Evolutionary conservation across 1,140 invertebrate genomes (phyloP).

Genomic region (Drosophila malerkotliana): DNA sequence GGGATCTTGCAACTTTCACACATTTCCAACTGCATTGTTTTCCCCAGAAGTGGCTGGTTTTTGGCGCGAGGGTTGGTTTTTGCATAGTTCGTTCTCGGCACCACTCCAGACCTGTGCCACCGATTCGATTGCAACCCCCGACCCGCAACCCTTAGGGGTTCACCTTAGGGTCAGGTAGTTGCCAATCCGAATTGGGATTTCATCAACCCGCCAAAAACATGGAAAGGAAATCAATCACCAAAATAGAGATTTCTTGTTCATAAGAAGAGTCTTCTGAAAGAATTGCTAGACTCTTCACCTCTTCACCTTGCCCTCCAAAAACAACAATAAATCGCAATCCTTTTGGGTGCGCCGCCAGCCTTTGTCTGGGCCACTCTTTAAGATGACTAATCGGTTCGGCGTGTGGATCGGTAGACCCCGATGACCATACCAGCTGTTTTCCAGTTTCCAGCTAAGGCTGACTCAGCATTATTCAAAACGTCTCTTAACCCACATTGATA

Average conservation of each 20-base stretch:
- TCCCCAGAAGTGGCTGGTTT: conserved; percentile 14
- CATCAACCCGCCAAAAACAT: conserved; percentile 43
- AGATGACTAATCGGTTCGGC: conserved; percentile 56
- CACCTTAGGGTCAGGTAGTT: conserved; percentile 45
- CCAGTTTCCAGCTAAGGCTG: conserved; percentile 18
- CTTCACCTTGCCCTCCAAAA: too few species aligned
- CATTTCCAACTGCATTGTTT: conserved; percentile 44
- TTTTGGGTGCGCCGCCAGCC: conserved; percentile 24
- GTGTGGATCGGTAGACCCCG: neutral
- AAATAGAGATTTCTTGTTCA: neutral
- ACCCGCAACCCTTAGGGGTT: conserved; percentile 41
- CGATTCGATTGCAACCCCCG: conserved; percentile 11
- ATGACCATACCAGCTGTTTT: conserved; percentile 50
- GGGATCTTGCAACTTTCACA: conserved; percentile 48
- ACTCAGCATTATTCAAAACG: conserved; percentile 48
- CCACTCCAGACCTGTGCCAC: conserved; percentile 51
- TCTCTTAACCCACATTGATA: conserved; percentile 22
- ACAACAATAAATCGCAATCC: conserved; percentile 43
- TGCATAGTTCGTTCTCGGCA: conserved; percentile 29
- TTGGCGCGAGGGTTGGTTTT: conserved; percentile 75
- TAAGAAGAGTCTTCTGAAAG: neutral
- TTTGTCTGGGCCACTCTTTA: conserved; percentile 30
- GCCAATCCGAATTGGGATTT: conserved; percentile 30
- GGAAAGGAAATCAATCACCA: neutral
- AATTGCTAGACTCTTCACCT: too few species aligned